Conservation (phyloP, 2,113 vertebrate genomes). For the Sphyrna mokarran region DNA sequence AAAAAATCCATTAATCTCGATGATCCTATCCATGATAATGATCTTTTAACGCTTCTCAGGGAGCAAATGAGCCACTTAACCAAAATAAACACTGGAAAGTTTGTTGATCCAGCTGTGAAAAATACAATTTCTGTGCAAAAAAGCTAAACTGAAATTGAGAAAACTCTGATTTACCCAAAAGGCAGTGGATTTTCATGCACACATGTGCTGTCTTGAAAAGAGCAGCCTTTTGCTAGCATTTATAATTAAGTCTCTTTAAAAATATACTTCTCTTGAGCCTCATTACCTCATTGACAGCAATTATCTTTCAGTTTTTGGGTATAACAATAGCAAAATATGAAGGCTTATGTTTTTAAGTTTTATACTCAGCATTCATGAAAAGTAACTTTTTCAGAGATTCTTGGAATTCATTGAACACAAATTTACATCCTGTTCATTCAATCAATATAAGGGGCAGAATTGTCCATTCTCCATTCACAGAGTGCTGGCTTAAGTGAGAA, state of each 20-base stretch:
- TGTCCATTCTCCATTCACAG: no score
- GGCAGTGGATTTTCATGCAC: not conserved
- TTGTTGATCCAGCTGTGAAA: not conserved
- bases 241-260: not conserved
- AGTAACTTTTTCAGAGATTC: not conserved
- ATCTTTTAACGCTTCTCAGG: slow-evolving; percentile 16
- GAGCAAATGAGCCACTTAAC: not conserved
- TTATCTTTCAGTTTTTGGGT: not conserved
- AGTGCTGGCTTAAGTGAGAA: no score
- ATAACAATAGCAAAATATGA: not conserved
- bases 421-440: not conserved
- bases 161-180: not conserved
- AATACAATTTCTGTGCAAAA: not conserved
- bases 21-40: not conserved
- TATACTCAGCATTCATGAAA: not conserved
- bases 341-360: not conserved
- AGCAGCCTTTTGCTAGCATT: not conserved
- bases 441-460: not conserved
- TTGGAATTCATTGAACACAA: not conserved
- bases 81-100: not conserved
- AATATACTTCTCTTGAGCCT: not conserved
- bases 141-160: not conserved
- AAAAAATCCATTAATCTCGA: not conserved
- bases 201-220: not conserved
- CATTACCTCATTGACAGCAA: not conserved